A percentile compares a stretch with the other conserved stretches of the same genome.
Conservation (phyloP, 2,797 vertebrate genomes). For the Mormyrus proboscirostris region DNA sequence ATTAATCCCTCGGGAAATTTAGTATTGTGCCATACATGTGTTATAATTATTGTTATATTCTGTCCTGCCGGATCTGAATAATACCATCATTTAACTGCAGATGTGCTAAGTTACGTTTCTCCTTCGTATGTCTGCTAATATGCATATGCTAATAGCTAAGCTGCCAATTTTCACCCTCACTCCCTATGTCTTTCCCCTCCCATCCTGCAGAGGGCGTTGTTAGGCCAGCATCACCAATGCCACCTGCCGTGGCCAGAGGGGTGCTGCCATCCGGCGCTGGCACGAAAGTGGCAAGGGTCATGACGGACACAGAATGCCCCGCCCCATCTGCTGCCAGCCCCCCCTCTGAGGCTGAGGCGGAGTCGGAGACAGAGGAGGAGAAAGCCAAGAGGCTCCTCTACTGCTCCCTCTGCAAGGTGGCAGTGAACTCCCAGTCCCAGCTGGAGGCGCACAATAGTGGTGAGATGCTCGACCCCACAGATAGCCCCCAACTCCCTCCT, state of each 20-base stretch:
- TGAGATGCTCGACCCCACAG: conserved; percentile 55
- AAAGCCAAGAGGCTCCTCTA: conserved; percentile 90
- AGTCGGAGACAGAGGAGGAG: conserved; percentile 75
- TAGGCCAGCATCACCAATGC: conserved; percentile 47
- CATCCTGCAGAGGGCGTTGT: conserved; percentile 47
- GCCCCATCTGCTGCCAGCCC: conserved; percentile 22
- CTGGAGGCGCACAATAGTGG: conserved; percentile 96
- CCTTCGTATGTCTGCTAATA: neutral
- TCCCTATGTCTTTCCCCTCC: conserved; percentile 29
- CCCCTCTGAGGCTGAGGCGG: conserved; percentile 52
- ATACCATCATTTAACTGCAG: neutral
- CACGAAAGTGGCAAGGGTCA: conserved; percentile 55
- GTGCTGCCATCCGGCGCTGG: conserved; percentile 53
- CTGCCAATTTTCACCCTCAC: neutral
- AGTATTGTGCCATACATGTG: neutral
- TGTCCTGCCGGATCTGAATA: neutral
- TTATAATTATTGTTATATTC: neutral
- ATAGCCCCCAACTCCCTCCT: conserved; percentile 36
- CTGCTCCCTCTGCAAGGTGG: conserved; percentile 97
- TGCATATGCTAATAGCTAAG: neutral
- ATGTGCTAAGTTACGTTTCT: neutral
- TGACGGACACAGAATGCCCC: conserved; percentile 46
- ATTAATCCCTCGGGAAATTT: no score
- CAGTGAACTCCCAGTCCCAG: conserved; percentile 94
- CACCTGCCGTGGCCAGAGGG: conserved; percentile 53